These are phyloP conservation scores for Rhinoptilus africanus DNA, from an alignment of 2,113 vertebrate genomes.

Conservation along the genomic window DNA sequence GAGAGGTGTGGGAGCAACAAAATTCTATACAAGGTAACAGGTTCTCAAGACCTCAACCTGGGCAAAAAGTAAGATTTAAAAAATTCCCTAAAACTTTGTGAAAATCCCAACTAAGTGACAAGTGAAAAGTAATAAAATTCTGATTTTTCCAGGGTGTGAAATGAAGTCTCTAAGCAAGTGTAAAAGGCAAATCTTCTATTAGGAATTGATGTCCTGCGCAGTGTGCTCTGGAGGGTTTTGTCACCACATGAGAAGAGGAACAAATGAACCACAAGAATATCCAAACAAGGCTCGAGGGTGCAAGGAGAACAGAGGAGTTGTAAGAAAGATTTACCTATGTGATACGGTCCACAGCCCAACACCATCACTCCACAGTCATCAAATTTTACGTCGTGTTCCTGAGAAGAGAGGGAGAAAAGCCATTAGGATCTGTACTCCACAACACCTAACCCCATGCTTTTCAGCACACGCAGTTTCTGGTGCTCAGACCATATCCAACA, in stretches of 20 bases:
- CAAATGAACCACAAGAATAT: constrained; percentile 5
- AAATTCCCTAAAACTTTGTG: not conserved
- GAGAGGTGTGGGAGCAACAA: not conserved
- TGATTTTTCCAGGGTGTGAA: not conserved
- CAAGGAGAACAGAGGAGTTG: not conserved
- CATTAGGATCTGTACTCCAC: not conserved
- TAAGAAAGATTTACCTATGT: constrained; percentile 85
- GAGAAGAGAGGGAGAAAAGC: not conserved
- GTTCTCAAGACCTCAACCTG: not conserved
- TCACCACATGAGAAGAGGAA: not conserved
- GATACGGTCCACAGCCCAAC: constrained; percentile 93
- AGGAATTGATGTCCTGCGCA: not conserved
- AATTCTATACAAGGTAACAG: not conserved
- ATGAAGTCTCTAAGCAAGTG: not conserved
- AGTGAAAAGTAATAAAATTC: not conserved
- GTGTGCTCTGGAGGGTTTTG: not conserved
- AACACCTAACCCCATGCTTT: not conserved
- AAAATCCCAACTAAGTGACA: not conserved
- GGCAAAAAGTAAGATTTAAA: not conserved
- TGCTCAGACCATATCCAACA: not conserved
- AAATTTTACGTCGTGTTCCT: constrained; percentile 94
- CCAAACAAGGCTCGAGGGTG: not conserved
- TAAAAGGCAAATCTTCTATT: not conserved
- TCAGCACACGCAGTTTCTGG: not conserved
- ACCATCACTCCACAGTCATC: constrained; percentile 91